Evolutionary conservation across 2,113 vertebrate species (phyloP).

Genomic region (Prionailurus viverrinus): DNA sequence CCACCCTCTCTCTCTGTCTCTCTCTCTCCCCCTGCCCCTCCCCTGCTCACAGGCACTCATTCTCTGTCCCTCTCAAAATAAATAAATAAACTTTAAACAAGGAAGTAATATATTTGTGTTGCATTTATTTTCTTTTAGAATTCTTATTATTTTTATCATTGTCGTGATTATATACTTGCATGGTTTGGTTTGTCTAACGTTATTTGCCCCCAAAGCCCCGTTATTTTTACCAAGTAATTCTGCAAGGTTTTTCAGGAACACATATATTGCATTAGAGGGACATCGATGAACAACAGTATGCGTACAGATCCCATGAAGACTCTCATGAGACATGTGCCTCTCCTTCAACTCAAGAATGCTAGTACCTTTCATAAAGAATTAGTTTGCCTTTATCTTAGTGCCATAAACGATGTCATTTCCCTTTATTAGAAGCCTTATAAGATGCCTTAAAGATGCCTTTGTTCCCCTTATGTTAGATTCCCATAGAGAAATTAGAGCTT

Average conservation of each 20-base stretch:
- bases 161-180: not conserved
- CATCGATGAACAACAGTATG: not conserved
- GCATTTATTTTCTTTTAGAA: not conserved
- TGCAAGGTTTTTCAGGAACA: not conserved
- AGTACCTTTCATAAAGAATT: not conserved
- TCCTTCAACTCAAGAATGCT: not conserved
- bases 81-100: no score
- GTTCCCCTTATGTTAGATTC: not conserved
- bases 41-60: no score
- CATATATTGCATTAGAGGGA: not conserved
- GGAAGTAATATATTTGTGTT: not conserved
- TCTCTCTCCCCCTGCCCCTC: no score
- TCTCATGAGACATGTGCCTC: not conserved
- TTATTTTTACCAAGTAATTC: conserved; percentile 62
- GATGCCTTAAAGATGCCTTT: not conserved
- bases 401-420: not conserved
- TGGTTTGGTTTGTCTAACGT: not conserved
- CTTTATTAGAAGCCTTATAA: not conserved
- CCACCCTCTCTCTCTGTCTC: no score
- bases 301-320: not conserved
- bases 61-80: no score
- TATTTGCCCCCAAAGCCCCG: not conserved
- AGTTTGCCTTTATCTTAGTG: not conserved
- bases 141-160: conserved; percentile 28
- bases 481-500: not conserved